Percentiles rank a stretch among this genome's conserved stretches.
These are phyloP conservation scores for Paracanthobrama guichenoti DNA, from an alignment of 2,113 vertebrate species.

Conservation along the genomic window DNA sequence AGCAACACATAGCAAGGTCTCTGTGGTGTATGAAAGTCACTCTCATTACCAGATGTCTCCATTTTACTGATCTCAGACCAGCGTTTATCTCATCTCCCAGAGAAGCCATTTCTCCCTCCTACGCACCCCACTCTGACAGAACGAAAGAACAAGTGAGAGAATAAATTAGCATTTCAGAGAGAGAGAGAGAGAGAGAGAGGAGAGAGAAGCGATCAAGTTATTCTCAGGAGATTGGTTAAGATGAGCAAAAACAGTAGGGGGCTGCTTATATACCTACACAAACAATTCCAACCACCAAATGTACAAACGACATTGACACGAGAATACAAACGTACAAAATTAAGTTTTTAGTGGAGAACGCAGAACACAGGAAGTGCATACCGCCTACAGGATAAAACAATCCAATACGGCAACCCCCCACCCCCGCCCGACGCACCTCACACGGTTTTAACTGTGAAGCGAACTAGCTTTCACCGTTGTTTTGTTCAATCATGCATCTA, in stretches of 20 bases:
- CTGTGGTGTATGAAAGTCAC: neutral
- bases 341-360: constrained; percentile 4
- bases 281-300: constrained; percentile 36
- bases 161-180: constrained; percentile 49
- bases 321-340: constrained; percentile 26
- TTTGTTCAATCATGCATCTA: neutral
- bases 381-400: neutral
- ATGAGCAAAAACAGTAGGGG: constrained; percentile 16
- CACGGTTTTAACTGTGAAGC: neutral
- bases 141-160: constrained; percentile 14
- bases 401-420: neutral
- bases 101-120: constrained; percentile 27
- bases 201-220: constrained; percentile 16
- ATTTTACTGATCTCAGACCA: constrained; percentile 43
- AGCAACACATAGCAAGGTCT: neutral
- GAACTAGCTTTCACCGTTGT: neutral
- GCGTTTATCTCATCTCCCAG: constrained; percentile 17
- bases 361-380: neutral
- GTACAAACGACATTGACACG: constrained; percentile 9
- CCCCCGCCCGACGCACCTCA: neutral
- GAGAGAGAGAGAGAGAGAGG: constrained; percentile 14
- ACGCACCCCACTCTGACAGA: constrained; percentile 19
- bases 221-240: constrained; percentile 39
- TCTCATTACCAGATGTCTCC: constrained; percentile 38
- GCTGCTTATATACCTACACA: constrained; percentile 6